phyloP scores from a whole-genome alignment of 2,888 invertebrate genomes.

The Bimastos eiseni region DNA sequence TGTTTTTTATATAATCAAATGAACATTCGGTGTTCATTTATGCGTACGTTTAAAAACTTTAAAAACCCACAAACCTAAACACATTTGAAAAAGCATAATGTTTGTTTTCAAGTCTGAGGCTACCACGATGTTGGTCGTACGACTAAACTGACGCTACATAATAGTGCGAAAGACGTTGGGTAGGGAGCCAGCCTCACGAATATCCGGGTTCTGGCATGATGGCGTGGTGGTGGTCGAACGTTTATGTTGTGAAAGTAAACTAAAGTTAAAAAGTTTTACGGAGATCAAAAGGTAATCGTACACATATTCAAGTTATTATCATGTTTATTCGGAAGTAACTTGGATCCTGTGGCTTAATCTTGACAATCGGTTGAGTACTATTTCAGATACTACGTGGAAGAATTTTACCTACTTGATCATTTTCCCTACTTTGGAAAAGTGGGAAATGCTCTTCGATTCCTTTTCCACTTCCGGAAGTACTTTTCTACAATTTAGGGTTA shows the following conservation, averaged over 20 bases:
- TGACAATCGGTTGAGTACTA: neutral
- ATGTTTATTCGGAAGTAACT: neutral
- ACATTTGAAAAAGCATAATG: no score
- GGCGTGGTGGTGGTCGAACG: constrained; percentile 20
- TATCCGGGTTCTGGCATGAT: constrained; percentile 19
- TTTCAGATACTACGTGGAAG: neutral
- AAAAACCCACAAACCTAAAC: no score
- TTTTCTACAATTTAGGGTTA: neutral
- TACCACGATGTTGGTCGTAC: neutral
- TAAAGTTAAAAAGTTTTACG: constrained; percentile 14
- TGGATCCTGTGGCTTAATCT: neutral
- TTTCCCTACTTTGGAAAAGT: neutral
- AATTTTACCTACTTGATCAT: neutral
- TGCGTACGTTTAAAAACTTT: no score
- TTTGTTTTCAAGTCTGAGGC: no score
- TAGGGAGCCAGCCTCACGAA: neutral
- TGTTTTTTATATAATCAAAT: no score
- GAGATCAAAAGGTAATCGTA: neutral
- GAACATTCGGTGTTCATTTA: no score
- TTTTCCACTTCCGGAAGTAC: constrained; percentile 13
- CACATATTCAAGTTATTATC: neutral
- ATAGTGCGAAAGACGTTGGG: neutral
- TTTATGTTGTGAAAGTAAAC: constrained; percentile 22
- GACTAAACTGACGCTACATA: neutral
- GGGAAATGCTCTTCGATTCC: neutral